These are phyloP conservation scores for Venturia canescens DNA, from an alignment of 1,140 invertebrate species.

Conservation along the genomic window DNA sequence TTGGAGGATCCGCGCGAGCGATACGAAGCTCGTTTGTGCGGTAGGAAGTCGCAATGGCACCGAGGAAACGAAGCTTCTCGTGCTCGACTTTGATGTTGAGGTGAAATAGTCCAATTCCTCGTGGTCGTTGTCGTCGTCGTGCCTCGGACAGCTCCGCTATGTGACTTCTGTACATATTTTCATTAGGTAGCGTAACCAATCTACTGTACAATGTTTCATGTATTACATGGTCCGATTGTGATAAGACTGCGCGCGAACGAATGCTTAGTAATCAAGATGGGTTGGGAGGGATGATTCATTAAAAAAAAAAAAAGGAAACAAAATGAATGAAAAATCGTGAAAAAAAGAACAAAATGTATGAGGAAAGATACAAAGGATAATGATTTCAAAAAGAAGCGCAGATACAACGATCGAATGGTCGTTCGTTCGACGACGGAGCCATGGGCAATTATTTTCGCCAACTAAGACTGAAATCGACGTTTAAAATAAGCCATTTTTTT, in stretches of 20 bases:
- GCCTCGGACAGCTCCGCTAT: slow-evolving; percentile 55
- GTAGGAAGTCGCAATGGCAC: slow-evolving; percentile 98
- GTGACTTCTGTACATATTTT: slow-evolving; percentile 72
- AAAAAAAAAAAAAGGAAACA: not conserved
- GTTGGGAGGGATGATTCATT: not conserved
- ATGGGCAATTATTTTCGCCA: slow-evolving; percentile 20
- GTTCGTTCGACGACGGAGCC: slow-evolving; percentile 31
- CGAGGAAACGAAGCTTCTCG: slow-evolving; percentile 98
- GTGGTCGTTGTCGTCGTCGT: slow-evolving; percentile 52
- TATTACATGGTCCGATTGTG: slow-evolving; percentile 73
- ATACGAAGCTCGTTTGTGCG: slow-evolving; percentile 98
- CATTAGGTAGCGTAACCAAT: slow-evolving; percentile 73
- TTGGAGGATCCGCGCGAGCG: slow-evolving; percentile 97
- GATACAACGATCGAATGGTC: not conserved
- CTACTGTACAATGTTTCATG: slow-evolving; percentile 72
- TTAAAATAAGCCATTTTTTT: not conserved
- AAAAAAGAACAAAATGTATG: slow-evolving; percentile 1
- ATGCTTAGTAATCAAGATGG: slow-evolving; percentile 41
- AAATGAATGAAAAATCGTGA: not conserved
- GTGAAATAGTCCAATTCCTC: slow-evolving; percentile 66
- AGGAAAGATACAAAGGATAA: not conserved
- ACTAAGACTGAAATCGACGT: slow-evolving; percentile 18
- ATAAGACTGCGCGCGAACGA: slow-evolving; percentile 71
- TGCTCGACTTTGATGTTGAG: slow-evolving; percentile 97
- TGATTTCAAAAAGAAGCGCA: not conserved